Evolutionary conservation across 2,797 vertebrate species (phyloP).

Genomic region (Diceros bicornis): DNA sequence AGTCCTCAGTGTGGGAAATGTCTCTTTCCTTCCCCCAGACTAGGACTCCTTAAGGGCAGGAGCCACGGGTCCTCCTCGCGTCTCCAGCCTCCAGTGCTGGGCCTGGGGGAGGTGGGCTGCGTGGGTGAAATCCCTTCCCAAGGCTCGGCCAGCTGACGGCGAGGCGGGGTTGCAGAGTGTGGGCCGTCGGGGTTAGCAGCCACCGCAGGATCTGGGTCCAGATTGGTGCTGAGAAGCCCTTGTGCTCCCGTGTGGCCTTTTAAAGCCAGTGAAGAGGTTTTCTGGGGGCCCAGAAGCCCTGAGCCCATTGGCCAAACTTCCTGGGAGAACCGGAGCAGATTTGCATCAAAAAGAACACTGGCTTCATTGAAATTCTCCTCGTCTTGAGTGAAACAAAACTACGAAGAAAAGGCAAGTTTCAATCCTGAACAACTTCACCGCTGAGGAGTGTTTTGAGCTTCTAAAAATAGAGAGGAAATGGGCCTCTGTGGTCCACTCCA

Average conservation of each 20-base stretch:
- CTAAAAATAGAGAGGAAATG: constrained; percentile 86
- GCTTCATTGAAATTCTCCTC: constrained; percentile 93
- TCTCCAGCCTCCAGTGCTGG: not conserved
- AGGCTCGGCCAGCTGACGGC: rapidly evolving
- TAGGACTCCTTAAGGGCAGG: not conserved
- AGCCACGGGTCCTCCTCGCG: not conserved
- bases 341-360: constrained; percentile 92
- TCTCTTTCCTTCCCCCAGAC: not conserved
- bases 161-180: not conserved
- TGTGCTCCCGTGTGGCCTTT: constrained; percentile 31
- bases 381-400: constrained; percentile 85
- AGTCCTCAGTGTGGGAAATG: not conserved
- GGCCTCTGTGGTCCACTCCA: constrained; percentile 76
- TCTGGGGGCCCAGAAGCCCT: constrained; percentile 62
- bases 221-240: constrained; percentile 56
- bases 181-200: not conserved
- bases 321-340: constrained; percentile 83
- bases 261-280: constrained; percentile 68
- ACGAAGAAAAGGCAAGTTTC: constrained; percentile 87
- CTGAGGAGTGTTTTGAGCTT: constrained; percentile 82
- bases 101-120: not conserved
- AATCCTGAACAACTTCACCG: constrained; percentile 83
- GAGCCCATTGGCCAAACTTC: constrained; percentile 56
- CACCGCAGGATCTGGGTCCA: not conserved
- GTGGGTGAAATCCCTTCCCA: rapidly evolving